Percentiles rank a stretch among this genome's conserved stretches.
Conservation (phyloP, 2,113 vertebrate genomes). For the Pagrus major region DNA sequence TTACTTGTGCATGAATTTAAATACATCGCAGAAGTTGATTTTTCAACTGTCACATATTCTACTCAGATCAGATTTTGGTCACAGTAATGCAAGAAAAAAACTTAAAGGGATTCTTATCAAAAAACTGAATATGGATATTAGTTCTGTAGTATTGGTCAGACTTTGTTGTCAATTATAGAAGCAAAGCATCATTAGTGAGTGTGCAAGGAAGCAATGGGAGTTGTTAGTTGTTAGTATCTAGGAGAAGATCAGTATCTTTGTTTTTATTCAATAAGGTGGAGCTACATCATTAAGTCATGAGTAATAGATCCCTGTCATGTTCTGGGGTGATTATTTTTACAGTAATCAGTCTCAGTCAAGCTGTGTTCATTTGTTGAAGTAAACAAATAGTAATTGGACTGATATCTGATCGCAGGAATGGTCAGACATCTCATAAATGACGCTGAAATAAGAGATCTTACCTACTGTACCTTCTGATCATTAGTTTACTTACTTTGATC, state of each 20-base stretch:
- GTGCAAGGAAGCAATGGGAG: background rate
- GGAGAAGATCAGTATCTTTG: no score
- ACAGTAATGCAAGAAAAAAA: no score
- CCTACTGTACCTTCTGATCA: slow-evolving; percentile 21
- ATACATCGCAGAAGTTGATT: no score
- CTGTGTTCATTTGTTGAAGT: background rate
- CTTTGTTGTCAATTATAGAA: background rate
- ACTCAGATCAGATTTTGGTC: background rate
- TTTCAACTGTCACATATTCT: background rate
- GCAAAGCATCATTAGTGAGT: background rate
- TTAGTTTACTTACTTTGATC: slow-evolving; percentile 52
- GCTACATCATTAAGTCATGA: background rate
- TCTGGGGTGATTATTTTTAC: background rate
- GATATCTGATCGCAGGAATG: background rate
- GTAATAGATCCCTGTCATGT: background rate
- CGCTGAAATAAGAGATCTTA: slow-evolving; percentile 36
- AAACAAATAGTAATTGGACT: slow-evolving; percentile 15
- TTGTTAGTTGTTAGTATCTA: no score
- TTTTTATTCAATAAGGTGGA: background rate
- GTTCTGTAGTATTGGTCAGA: no score
- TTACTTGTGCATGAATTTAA: no score
- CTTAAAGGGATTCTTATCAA: background rate
- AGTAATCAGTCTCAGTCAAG: background rate
- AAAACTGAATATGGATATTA: no score
- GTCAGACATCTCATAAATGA: slow-evolving; percentile 25